These are phyloP conservation scores for Merops nubicus DNA, from an alignment of 2,113 vertebrate species.

Conservation along the genomic window DNA sequence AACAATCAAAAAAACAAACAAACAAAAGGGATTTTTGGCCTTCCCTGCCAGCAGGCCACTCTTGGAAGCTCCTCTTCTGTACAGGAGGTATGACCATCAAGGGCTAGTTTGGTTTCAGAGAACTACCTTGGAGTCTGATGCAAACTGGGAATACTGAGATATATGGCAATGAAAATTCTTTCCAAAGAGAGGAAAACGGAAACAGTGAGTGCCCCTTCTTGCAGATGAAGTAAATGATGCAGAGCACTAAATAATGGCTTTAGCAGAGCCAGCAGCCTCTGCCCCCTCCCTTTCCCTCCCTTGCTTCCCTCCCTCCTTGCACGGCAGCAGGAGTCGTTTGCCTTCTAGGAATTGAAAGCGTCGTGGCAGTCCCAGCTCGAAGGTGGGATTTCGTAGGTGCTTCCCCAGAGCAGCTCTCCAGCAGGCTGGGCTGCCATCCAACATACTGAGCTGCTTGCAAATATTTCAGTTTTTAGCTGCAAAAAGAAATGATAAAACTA, in stretches of 20 bases:
- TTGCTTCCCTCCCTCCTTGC: background rate
- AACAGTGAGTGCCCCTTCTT: background rate
- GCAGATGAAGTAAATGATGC: background rate
- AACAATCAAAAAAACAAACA: background rate
- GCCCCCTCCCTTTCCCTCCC: background rate
- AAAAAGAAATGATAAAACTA: background rate
- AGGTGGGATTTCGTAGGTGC: constrained; percentile 26
- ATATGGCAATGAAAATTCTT: background rate
- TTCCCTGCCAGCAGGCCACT: background rate
- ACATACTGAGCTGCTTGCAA: background rate
- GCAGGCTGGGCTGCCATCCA: constrained; percentile 10
- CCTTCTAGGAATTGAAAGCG: constrained; percentile 63
- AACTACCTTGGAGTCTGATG: background rate
- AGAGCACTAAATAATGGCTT: background rate
- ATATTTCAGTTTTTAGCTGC: background rate
- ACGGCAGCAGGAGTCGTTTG: background rate
- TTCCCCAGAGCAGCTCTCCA: constrained; percentile 33
- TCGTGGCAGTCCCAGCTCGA: background rate
- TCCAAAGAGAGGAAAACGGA: background rate
- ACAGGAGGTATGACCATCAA: background rate
- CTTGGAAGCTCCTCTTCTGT: background rate
- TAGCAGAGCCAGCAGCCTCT: background rate
- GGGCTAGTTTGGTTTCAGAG: background rate
- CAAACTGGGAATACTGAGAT: background rate
- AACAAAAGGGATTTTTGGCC: background rate